Base-by-base conservation (phyloP, 2,888 invertebrate species). In the Schrankia costaestrigalis region DNA sequence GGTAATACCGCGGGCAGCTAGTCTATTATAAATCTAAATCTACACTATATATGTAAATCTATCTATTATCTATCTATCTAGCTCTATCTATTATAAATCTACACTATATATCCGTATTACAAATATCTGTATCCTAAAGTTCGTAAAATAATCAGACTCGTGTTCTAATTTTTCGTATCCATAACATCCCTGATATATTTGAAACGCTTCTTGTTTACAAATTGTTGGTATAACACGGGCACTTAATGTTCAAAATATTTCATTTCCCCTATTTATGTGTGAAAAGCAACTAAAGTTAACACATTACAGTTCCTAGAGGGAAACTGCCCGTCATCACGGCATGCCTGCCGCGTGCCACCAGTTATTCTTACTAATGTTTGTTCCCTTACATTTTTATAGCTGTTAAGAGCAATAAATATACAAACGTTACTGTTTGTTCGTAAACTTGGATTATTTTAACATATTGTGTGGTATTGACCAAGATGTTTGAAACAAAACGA, bases 351-450 rank as follows among this genome's bases (percentile, higher is more conserved):
- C 78, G 78, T 79, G 64, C 70, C 52, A 41, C 52, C 77, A 65
- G 72, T 78, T 71, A 73, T 66, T 79, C 73, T 73, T 57, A 41
- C 68, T 78, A 80, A 80, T 78, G 77, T 77, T 69, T 77, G 73
- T 76, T 75, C 53, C 61, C 51, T n/a, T 73, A 76, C 75, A 76
- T 73, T 78, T 81, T 80, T 79, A 79, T 78, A 63, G 72, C 71
- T 63, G 65, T 71, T 68, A 65, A 51, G 55, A 53, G 69, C 72
- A 66, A 77, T 78, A 81, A 81, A 78, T 78, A 74, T 25, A 54
- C 54, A 53, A 54, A 44, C 32, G 30, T 23, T 27, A 23, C 33
- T 17, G 38, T 42, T 13, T 39, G 44, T 32, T 31, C 37, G 44
- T 56, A 50, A 56, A 45, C 17, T 49, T 56, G 61, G 66, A 66